These are phyloP conservation scores for Pangasianodon gigas DNA, from an alignment of 2,113 vertebrate genomes.

Conservation along the genomic window DNA sequence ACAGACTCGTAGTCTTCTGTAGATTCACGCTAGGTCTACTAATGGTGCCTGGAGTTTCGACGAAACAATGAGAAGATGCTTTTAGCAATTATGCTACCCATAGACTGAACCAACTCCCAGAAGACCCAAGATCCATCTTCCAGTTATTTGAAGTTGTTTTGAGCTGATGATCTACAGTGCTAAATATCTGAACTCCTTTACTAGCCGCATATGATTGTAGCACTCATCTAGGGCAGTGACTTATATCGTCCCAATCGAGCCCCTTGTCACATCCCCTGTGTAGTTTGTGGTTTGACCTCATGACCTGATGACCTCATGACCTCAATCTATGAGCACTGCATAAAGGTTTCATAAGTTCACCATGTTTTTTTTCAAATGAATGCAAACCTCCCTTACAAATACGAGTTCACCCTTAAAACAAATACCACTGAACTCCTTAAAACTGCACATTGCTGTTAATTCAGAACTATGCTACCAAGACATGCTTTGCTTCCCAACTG, in stretches of 20 bases:
- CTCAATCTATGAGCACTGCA: not conserved
- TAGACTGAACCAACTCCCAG: no score
- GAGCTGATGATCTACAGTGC: conserved; percentile 2
- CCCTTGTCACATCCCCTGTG: not conserved
- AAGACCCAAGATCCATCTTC: not conserved
- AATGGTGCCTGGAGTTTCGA: not conserved
- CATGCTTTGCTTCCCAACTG: not conserved
- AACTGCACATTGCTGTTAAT: not conserved
- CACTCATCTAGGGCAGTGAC: not conserved
- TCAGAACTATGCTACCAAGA: not conserved
- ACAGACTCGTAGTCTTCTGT: no score
- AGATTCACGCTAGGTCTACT: no score
- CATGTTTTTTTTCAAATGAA: not conserved
- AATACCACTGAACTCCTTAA: not conserved
- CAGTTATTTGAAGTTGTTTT: not conserved
- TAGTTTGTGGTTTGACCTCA: not conserved
- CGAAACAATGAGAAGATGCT: not conserved
- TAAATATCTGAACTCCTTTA: not conserved
- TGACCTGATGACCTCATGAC: conserved; percentile 1
- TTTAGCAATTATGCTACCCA: not conserved
- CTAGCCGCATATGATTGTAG: no score
- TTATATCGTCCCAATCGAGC: not conserved
- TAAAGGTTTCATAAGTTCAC: not conserved
- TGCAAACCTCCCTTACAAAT: conserved; percentile 1
- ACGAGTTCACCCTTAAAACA: conserved; percentile 26